Base-by-base conservation (phyloP, 2,888 invertebrate species). In the Xylota segnis region DNA sequence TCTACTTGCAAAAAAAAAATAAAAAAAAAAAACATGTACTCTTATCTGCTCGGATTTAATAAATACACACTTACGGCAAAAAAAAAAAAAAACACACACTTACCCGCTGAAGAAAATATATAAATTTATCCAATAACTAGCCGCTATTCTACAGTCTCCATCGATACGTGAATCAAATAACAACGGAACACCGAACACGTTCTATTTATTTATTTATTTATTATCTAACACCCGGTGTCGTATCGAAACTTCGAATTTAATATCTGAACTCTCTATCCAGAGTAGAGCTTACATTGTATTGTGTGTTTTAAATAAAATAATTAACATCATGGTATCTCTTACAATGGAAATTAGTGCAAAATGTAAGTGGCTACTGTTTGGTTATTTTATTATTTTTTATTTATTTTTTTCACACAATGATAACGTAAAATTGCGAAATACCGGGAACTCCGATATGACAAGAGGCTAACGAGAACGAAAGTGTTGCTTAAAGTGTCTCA, bases 131-230 rank as follows among this genome's bases (percentile, higher is more conserved):
- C 66, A 83, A 58, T 52, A 27, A 56, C 50, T 34, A 61, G 61
- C 12, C 58, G 14, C 29, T 23, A 29, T 5, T 14, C 54, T 16
- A 78, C 70, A 84, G 83, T 84, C 56, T 34, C 27, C 65, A 65
- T 45, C 83, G 74, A 84, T 70, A 65, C 83, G 79, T 74, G 79
- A 50, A 78, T 78, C 83, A 83, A 77, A 77, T 83, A 75, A 79
- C 83, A 65, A 16, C 14, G 10, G 32, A 23, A 63, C 27, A 56
- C 47, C 63, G 50, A 34, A 18, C 61, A 27, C 29, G 9, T 29
- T 37, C 37, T 9, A 37, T 37, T 37, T 37, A 37, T 37, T 37
- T 56, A 32, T 32, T 27, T 29, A n/a, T 74, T 52, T 61, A 43
- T 29, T 37, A 32, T 9, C 52, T 50, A 47, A 1, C 23, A n/a